Percentiles rank a stretch among this genome's conserved stretches.
Conservation (phyloP, 2,797 vertebrate genomes). For the Anableps anableps region DNA sequence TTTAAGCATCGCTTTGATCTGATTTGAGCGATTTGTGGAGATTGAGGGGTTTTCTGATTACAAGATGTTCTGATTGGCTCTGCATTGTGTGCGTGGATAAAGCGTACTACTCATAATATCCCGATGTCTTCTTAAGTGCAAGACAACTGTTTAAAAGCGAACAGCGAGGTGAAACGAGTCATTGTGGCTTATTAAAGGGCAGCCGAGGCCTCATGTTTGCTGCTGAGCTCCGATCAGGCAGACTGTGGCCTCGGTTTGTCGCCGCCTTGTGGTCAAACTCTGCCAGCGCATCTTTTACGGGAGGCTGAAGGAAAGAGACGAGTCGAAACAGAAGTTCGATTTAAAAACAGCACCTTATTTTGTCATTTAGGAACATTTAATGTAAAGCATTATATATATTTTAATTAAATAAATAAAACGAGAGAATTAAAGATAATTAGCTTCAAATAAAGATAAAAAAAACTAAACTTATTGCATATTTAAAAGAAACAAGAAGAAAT, state of each 20-base stretch:
- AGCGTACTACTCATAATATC: not conserved
- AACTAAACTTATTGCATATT: not conserved
- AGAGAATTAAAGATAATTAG: not conserved
- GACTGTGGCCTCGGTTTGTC: slow-evolving; percentile 69
- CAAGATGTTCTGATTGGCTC: slow-evolving; percentile 35
- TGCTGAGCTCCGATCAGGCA: not conserved
- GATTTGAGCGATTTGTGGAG: slow-evolving; percentile 43
- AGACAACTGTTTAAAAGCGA: slow-evolving; percentile 6
- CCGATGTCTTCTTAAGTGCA: not conserved
- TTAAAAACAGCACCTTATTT: not conserved
- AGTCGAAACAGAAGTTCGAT: not conserved
- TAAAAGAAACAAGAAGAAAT: not conserved
- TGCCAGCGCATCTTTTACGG: not conserved
- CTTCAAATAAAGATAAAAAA: not conserved
- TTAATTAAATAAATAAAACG: not conserved
- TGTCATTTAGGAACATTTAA: not conserved
- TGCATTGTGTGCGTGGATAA: not conserved
- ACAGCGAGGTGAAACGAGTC: not conserved
- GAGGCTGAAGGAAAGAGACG: not conserved
- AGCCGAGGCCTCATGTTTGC: slow-evolving; percentile 38
- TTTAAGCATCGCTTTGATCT: slow-evolving; percentile 84
- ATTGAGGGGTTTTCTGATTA: slow-evolving; percentile 24
- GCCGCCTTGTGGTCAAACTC: slow-evolving; percentile 76
- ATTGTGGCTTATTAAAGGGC: slow-evolving; percentile 4
- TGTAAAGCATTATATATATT: not conserved